Conservation (phyloP, 2,888 invertebrate species). For the Bellardia bayeri region DNA sequence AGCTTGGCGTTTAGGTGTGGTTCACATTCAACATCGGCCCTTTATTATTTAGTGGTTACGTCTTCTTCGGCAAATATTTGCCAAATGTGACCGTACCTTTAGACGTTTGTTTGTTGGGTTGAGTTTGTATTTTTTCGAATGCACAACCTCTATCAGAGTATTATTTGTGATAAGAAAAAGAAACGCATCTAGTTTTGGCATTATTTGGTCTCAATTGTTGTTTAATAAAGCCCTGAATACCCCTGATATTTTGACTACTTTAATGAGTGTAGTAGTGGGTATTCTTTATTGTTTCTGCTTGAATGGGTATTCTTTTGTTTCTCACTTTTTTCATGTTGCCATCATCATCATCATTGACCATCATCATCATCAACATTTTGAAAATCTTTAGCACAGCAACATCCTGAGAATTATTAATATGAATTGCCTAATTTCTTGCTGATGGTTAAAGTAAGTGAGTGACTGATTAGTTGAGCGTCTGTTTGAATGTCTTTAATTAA, state of each 20-base stretch:
- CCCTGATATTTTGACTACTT: not conserved
- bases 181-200: no score
- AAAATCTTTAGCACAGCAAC: not conserved
- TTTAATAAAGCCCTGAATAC: not conserved
- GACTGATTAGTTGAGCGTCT: not conserved
- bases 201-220: no score
- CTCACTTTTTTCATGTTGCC: not conserved
- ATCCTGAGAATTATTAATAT: not conserved
- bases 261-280: not conserved
- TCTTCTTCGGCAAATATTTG: no score
- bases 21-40: no score
- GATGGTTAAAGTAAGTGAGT: not conserved
- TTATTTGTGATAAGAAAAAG: no score
- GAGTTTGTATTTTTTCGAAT: no score
- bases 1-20: no score
- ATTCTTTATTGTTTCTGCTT: not conserved
- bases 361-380: not conserved
- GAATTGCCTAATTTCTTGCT: not conserved
- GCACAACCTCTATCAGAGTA: no score
- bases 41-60: no score
- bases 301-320: not conserved
- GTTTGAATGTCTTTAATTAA: conserved; percentile 40
- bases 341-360: not conserved
- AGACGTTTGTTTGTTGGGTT: no score
- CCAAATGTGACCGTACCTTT: no score